Percentiles rank a stretch among this genome's conserved stretches.
phyloP scores from a whole-genome alignment of 1,140 invertebrate species.

The Gonatopus flavifemur region DNA sequence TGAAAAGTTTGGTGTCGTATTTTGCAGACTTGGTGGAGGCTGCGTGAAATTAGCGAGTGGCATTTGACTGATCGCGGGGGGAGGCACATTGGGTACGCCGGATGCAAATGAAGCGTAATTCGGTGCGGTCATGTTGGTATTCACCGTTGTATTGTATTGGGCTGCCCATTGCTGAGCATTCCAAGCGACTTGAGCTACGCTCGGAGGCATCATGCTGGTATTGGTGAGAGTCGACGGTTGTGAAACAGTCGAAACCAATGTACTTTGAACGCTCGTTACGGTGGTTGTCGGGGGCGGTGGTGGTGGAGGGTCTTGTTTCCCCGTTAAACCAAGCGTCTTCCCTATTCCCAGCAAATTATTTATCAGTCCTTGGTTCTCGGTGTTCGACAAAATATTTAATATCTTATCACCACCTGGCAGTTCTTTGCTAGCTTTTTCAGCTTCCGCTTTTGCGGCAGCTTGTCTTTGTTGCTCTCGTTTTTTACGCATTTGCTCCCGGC shows the following conservation, averaged over 20 bases:
- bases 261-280: conserved; percentile 1
- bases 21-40: conserved; percentile 34
- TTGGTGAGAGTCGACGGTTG: conserved; percentile 10
- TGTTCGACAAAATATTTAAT: conserved; percentile 51
- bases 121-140: conserved; percentile 8
- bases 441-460: conserved; percentile 32
- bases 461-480: conserved; percentile 62
- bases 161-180: conserved; percentile 46
- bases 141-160: conserved; percentile 44
- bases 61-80: conserved; percentile 14
- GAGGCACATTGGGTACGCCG: conserved; percentile 5
- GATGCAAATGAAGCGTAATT: conserved; percentile 14
- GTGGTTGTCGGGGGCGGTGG: conserved; percentile 7
- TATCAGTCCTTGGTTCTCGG: conserved; percentile 53
- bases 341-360: conserved; percentile 55
- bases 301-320: conserved; percentile 35
- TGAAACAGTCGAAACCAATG: conserved; percentile 20
- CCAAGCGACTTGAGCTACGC: conserved; percentile 40
- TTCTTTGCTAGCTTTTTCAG: conserved; percentile 47
- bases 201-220: conserved; percentile 34
- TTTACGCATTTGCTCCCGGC: conserved; percentile 76
- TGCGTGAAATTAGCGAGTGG: conserved; percentile 34
- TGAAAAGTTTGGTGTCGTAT: conserved; percentile 25
- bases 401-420: conserved; percentile 54
- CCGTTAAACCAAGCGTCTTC: conserved; percentile 52